A percentile compares a stretch with the other conserved stretches of the same genome.
phyloP scores from a whole-genome alignment of 2,797 vertebrate species.

The Glyptemys insculpta region DNA sequence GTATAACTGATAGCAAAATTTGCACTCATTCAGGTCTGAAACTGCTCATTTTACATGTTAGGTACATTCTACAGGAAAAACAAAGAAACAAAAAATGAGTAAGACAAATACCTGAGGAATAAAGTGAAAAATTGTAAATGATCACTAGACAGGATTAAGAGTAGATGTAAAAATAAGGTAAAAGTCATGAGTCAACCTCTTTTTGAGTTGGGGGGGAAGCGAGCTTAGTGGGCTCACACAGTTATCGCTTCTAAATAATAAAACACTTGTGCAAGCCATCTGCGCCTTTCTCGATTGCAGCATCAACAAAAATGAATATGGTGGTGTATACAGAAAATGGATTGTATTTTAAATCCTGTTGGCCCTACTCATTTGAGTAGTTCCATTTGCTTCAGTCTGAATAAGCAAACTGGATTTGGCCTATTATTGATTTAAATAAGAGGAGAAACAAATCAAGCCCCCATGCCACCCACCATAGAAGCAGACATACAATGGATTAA shows the following conservation, averaged over 20 bases:
- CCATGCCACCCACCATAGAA: not conserved
- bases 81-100: not conserved
- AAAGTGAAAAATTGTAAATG: not conserved
- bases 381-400: not conserved
- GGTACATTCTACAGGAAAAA: not conserved
- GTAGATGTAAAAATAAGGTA: not conserved
- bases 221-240: not conserved
- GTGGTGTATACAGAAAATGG: fast-evolving
- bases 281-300: not conserved
- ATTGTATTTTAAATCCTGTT: not conserved
- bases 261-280: not conserved
- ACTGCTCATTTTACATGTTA: not conserved
- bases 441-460: not conserved
- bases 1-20: not conserved
- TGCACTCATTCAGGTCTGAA: not conserved
- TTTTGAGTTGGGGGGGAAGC: fast-evolving
- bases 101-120: not conserved
- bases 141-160: not conserved
- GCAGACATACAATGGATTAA: not conserved
- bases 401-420: not conserved
- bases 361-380: not conserved
- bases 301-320: not conserved
- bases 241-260: not conserved
- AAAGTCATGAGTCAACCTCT: not conserved
- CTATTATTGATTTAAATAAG: not conserved